A percentile compares a stretch with the other conserved stretches of the same genome.
These are phyloP conservation scores for Neosilurus hyrtlii DNA, from an alignment of 2,797 vertebrate species.

Conservation along the genomic window DNA sequence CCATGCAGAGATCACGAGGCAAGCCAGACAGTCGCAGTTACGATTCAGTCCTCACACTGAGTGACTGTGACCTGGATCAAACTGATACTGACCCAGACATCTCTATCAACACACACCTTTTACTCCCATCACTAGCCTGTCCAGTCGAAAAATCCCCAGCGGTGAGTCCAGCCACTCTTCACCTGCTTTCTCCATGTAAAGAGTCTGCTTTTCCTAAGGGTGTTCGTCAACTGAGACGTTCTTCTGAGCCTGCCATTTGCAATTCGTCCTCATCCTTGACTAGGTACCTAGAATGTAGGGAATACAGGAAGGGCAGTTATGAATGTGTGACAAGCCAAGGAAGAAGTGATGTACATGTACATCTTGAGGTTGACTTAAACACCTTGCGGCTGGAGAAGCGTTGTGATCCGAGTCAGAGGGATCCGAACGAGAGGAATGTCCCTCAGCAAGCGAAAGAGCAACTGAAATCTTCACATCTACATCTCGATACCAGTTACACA, in stretches of 20 bases:
- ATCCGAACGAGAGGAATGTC: conserved; percentile 55
- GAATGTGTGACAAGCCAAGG: conserved; percentile 62
- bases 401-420: conserved; percentile 58
- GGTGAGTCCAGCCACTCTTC: conserved; percentile 57
- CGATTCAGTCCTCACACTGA: conserved; percentile 89
- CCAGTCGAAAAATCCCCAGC: conserved; percentile 64
- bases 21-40: conserved; percentile 85
- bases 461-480: conserved; percentile 70
- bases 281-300: conserved; percentile 48
- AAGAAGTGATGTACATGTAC: conserved; percentile 52
- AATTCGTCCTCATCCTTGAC: conserved; percentile 54
- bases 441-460: conserved; percentile 64
- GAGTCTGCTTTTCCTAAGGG: conserved; percentile 56
- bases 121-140: conserved; percentile 68
- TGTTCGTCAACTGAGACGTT: conserved; percentile 76
- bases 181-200: conserved; percentile 56
- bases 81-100: conserved; percentile 70
- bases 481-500: conserved; percentile 82
- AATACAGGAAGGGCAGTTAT: conserved; percentile 82
- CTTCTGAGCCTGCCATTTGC: conserved; percentile 82
- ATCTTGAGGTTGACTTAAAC: conserved; percentile 14
- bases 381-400: conserved; percentile 62
- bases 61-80: conserved; percentile 82
- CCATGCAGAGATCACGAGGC: conserved; percentile 70
- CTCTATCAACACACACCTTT: conserved; percentile 56